Evolutionary conservation across 1,140 invertebrate species (phyloP), one percentile per base, ranked within the genome.

Genomic region (Panagrolaimus sp.): DNA sequence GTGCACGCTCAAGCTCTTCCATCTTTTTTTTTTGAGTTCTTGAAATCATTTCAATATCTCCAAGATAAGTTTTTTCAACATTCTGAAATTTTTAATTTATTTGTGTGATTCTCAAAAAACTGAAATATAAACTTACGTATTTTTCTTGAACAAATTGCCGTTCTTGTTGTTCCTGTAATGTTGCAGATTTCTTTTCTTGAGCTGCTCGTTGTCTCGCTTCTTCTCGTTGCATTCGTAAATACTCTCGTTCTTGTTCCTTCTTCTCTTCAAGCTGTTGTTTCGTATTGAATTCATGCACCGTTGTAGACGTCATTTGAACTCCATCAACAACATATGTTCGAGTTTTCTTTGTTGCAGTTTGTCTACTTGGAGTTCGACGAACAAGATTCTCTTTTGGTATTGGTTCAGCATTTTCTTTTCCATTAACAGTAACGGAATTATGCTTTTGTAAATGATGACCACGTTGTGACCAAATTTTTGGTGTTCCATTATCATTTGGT

Each of bases 1-100:
- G 93, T 67, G 91, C 89, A 58, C 89, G 88, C 83, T 97, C 94
- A 6, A 92, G 91, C 71, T 92, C 90, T 84, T 98, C 95, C 44
- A 97, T 91, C 77, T 85, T 88, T 73, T 92, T 90, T 71, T 93
- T 91, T 82, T 98, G 95, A 68, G 92, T 90, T 55, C 93, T 88
- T 47, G 89, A 89, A 62, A 96, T 85, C 15, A 88, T 87, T 47
- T 98, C 95, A 76, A 96, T 86, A 81, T 98, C 94, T 26, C 88
- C 88, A 79, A 98, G 95, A 80, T 93, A 95, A 5, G 89, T 90
- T 65, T 91, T 89, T 62, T 91, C 87, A 48, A 97, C 85, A 86
- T 82, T 93, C 93, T 84, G 90, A 48, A 73, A 55, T 48, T 17
- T 15, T 72, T 24, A 28, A 43, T 5, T 73, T 26, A 26, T 14